A percentile compares a stretch with the other conserved stretches of the same genome.
These are phyloP conservation scores for Anguilla pacifica DNA, from an alignment of 2,797 vertebrate genomes.

Conservation along the genomic window DNA sequence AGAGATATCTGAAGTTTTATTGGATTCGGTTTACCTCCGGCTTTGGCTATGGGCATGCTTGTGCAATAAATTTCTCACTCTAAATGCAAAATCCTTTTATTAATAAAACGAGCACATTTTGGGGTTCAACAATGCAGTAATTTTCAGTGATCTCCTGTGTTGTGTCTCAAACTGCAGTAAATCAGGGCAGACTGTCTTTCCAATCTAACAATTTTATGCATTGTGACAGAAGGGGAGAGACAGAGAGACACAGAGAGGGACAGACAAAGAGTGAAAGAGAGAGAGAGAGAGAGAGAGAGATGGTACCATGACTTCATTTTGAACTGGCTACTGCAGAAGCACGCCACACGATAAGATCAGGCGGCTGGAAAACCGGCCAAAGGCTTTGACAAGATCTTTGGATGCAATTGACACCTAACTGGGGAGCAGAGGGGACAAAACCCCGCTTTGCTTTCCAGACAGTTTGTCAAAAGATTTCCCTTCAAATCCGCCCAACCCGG, in stretches of 20 bases:
- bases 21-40: slow-evolving; percentile 1
- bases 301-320: slow-evolving; percentile 27
- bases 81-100: slow-evolving; percentile 1
- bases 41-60: background rate
- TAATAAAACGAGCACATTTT: background rate
- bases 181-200: slow-evolving; percentile 40
- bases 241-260: background rate
- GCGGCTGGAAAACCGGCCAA: background rate
- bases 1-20: slow-evolving; percentile 8
- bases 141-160: background rate
- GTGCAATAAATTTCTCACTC: slow-evolving; percentile 9
- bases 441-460: slow-evolving; percentile 48
- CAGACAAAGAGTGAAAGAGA: background rate
- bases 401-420: background rate
- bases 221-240: background rate
- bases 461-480: slow-evolving; percentile 54
- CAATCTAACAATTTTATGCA: background rate
- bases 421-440: slow-evolving; percentile 17
- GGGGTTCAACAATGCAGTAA: background rate
- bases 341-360: slow-evolving; percentile 10
- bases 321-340: background rate
- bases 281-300: background rate
- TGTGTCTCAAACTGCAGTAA: background rate
- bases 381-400: background rate
- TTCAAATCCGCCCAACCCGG: slow-evolving; percentile 46